Percentiles rank a stretch among this genome's conserved stretches.
These are phyloP conservation scores for Diadumene lineata DNA, from an alignment of 92 coral and sea anemone genomes.

Conservation along the genomic window DNA sequence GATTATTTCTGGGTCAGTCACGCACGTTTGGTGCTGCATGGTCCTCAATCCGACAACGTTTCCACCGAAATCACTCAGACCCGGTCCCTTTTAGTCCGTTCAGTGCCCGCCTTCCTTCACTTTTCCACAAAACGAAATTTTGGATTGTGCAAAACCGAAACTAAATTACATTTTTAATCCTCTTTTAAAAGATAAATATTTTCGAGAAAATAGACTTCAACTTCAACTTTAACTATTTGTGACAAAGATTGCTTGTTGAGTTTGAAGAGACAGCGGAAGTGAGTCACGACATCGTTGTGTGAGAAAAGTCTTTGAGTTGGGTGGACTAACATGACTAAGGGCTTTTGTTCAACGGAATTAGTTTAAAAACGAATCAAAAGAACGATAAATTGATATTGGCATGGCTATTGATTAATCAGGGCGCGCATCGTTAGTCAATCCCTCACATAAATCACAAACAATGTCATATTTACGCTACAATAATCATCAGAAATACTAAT, in stretches of 20 bases:
- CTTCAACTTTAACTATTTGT: too few relatives aligned
- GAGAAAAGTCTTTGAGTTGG: background rate
- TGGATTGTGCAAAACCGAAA: too few relatives aligned
- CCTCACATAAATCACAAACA: background rate
- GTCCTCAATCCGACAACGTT: too few relatives aligned
- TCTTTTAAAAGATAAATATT: background rate
- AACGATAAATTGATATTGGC: background rate
- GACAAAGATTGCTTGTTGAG: background rate
- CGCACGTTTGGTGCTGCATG: too few relatives aligned
- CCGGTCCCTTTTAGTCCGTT: too few relatives aligned
- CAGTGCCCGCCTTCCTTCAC: too few relatives aligned
- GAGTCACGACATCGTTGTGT: too few relatives aligned
- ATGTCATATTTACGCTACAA: constrained; percentile 12
- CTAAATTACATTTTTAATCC: too few relatives aligned
- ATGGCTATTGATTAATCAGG: too few relatives aligned
- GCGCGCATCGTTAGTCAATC: background rate
- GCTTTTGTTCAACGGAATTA: background rate
- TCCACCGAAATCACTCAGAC: too few relatives aligned
- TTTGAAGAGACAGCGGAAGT: background rate
- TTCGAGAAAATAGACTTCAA: background rate
- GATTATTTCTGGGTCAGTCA: too few relatives aligned
- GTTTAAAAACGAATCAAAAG: background rate
- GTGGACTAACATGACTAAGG: background rate
- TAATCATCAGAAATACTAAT: constrained; percentile 5
- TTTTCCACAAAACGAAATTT: too few relatives aligned